Base-by-base conservation (phyloP, 2,888 invertebrate genomes). In the Tillus elongatus region DNA sequence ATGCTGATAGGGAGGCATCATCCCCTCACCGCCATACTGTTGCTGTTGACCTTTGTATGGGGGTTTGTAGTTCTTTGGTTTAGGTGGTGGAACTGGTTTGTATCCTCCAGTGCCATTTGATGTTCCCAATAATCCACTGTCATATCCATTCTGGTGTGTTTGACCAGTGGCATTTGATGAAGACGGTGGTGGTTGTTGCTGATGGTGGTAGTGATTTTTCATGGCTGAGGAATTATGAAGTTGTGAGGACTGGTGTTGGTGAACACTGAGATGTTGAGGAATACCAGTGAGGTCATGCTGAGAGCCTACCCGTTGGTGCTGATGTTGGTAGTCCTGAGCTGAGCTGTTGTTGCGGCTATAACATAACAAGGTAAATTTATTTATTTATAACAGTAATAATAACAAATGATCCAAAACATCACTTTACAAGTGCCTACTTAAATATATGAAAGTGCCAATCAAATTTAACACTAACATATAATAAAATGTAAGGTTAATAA, bases 61-160 rank as follows among this genome's bases (percentile, higher is more conserved):
- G 24, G 89, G 87, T 29, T 88, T 77, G 63, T 90, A 91, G 66
- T 90, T 89, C 60, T 90, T 90, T 30, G 91, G 91, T 58, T 92
- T 92, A 4, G 91, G 91, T 15, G 91, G 91, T 27, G 91, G 91
- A 36, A 91, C 81, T 0, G 91, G 91, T 63, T 90, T 91, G 66
- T 89, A 89, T 1, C 50, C 47, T 35, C 50, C 51, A 39, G 59
- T 62, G 9, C 56, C 48, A 4, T 54, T 52, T 26, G 31, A 43
- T 11, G 38, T 32, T 2, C 43, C 44, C 13, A 42, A 29, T 53
- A 62, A 39, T 54, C 60, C 57, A 51, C 64, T 60, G 60, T 71
- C 57, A 60, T 68, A 59, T 56, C 61, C 61, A 41, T 61, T 60
- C 30, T 52, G 53, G 31, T 53, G 50, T 36, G n/a, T 19, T 6